These are phyloP conservation scores for Homarus gammarus DNA, from an alignment of 2,888 invertebrate species.

Conservation along the genomic window DNA sequence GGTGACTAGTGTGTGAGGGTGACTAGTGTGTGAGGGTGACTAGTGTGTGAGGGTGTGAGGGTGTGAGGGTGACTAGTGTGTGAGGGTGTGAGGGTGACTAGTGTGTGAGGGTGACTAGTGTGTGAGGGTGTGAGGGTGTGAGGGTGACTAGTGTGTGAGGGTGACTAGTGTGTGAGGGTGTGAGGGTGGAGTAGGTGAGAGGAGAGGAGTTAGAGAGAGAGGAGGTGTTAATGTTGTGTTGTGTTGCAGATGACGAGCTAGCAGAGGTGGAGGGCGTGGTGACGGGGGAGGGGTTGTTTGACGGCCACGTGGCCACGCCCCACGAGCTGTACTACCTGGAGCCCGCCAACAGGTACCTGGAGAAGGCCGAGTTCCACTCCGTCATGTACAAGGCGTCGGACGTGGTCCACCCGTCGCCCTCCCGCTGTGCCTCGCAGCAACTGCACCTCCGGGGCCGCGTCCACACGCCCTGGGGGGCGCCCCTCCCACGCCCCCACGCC, in stretches of 20 bases:
- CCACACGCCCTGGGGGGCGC: conserved; percentile 55
- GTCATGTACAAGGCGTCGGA: conserved; percentile 91
- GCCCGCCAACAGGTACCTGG: conserved; percentile 82
- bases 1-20: background rate
- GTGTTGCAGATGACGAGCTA: conserved; percentile 86
- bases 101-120: background rate
- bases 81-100: conserved; percentile 1
- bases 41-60: background rate
- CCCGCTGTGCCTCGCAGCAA: conserved; percentile 83
- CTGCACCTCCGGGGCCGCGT: conserved; percentile 80
- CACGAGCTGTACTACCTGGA: conserved; percentile 91
- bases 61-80: too few relatives aligned
- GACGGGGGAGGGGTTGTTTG: conserved; percentile 92
- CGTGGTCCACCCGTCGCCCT: conserved; percentile 80
- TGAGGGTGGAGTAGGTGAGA: too few relatives aligned
- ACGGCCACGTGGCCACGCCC: conserved; percentile 90
- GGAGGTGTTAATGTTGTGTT: background rate
- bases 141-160: background rate
- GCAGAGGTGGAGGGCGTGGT: conserved; percentile 91
- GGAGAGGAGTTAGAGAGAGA: too few relatives aligned
- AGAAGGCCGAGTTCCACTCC: conserved; percentile 84
- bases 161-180: too few relatives aligned
- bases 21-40: background rate
- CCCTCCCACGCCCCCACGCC: conserved; percentile 1
- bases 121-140: conserved; percentile 3